Conservation (phyloP, 2,113 vertebrate genomes). For the Hipposideros armiger region DNA sequence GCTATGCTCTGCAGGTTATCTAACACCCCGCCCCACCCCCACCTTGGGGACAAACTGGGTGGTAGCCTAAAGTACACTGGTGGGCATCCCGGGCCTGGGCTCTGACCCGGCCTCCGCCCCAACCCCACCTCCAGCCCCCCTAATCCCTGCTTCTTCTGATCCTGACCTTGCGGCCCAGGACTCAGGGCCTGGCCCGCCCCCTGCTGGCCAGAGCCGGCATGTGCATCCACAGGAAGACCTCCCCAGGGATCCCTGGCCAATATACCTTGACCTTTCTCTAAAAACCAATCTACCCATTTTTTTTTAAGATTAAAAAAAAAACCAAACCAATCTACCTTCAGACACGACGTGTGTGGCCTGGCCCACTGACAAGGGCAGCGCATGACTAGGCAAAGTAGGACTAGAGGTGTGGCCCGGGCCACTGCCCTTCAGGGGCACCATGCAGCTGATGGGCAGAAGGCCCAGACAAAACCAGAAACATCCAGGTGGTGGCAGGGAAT, state of each 20-base stretch:
- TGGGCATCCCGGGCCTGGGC: too few relatives aligned
- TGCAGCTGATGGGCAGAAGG: neutral
- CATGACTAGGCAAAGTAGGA: neutral
- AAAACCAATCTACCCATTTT: conserved; percentile 44
- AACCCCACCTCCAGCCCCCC: rapidly evolving
- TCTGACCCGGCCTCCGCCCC: neutral
- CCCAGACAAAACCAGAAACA: neutral
- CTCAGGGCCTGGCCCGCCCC: rapidly evolving
- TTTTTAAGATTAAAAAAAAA: too few relatives aligned
- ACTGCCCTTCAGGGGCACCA: neutral
- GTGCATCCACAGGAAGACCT: neutral
- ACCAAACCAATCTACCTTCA: conserved; percentile 45
- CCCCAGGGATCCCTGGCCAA: neutral
- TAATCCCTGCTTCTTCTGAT: neutral
- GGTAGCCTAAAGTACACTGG: neutral
- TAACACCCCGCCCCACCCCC: neutral
- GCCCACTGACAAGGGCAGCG: neutral
- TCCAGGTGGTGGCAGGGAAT: neutral
- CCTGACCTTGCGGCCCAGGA: neutral
- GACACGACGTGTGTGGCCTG: neutral
- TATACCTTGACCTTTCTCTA: conserved; percentile 61
- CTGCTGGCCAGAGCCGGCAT: neutral
- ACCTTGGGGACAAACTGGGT: neutral
- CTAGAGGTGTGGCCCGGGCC: neutral
- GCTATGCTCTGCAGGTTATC: neutral